Base-by-base conservation (phyloP, 2,797 vertebrate species). In the Chanos chanos region DNA sequence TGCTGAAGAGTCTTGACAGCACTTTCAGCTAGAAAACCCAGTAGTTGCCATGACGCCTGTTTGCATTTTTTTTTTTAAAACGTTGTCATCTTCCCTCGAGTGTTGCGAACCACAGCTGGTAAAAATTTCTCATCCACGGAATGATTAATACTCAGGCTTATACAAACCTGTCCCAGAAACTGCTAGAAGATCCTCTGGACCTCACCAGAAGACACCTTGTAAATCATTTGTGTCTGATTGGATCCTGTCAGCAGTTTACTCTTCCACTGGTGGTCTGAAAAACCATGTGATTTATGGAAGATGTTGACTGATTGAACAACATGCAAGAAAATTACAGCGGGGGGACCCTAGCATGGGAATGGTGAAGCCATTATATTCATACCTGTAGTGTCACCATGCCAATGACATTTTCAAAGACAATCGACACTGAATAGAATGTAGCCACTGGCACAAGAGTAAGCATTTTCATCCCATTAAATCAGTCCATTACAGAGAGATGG, bases 101-200 rank as follows among this genome's bases (percentile, higher is more conserved):
- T 36, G 16, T 62, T 60, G 45, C 19, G 21, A 57, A 47, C 44
- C 51, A 41, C 77, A 71, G 75, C 68, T 75, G 75, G 61, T 72
- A 47, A 66, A 52, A 51, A 45, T 58, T 62, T 53, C 56, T 71
- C 31, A 59, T 66, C 53, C 63, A 53, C 51, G 18, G 70, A 75
- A 60, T 77, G 73, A 79, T 75, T 79, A 79, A 77, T 75, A 67
- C 72, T 70, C 75, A 61, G 68, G 45, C 44, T 44, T 61, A 61
- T 39, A 58, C 63, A 33, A 31, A 77, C 15, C 65, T 50, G 62
- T 50, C 59, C 48, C 33, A 41, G 54, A 61, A 57, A 58, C 59
- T 71, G 60, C 58, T 28, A 36, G 6, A 55, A 70, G 72, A 53
- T 72, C 64, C 65, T 56, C 34, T 59, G 43, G 62, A 48, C 48